Evolutionary conservation across 1,140 invertebrate species (phyloP), one percentile per base, ranked within the genome.

Genomic region (Danaus melanippus): DNA sequence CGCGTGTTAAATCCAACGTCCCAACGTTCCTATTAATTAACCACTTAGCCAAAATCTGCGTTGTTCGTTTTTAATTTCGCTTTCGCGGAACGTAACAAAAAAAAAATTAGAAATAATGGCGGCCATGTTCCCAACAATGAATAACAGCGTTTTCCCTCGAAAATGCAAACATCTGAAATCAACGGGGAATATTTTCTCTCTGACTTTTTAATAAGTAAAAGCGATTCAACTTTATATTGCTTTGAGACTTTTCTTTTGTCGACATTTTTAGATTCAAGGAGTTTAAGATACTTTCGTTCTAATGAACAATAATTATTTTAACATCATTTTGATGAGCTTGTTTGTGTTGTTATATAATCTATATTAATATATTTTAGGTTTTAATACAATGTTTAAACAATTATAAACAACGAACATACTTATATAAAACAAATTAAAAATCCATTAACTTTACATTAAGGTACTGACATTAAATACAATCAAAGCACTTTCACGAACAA

Each of bases 11-110:
- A 72, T 71, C 69, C 74, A 67, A 56, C 62, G 53, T 32, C 59
- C 62, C 58, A 55, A 45, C 65, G 56, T 58, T 67, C 73, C 69
- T 79, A 82, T 83, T 83, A 76, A 83, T 80, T 83, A 80, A 81
- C 71, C 79, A 83, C 80, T 83, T 82, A 79, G 68, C 70, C 70
- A 59, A 68, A 71, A 77, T 74, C 72, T 68, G 64, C 53, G 65
- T 71, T 69, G 69, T 71, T 70, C 73, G 68, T 70, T 79, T 77
- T 76, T 78, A 78, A 79, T 81, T 75, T 78, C 64, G 67, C 63
- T 73, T 65, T 57, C 46, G 45, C 40, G 41, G 53, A 32, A 32
- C 17, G 42, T 15, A 8, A 21, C n/a, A n/a, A 45, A 67, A 64
- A 65, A 65, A 71, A 71, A 74, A 69, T 66, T 62, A 48, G 51